Evolutionary conservation across 2,113 vertebrate genomes (phyloP), one percentile per base, ranked within the genome.

Genomic region (Thinocorus orbignyianus): DNA sequence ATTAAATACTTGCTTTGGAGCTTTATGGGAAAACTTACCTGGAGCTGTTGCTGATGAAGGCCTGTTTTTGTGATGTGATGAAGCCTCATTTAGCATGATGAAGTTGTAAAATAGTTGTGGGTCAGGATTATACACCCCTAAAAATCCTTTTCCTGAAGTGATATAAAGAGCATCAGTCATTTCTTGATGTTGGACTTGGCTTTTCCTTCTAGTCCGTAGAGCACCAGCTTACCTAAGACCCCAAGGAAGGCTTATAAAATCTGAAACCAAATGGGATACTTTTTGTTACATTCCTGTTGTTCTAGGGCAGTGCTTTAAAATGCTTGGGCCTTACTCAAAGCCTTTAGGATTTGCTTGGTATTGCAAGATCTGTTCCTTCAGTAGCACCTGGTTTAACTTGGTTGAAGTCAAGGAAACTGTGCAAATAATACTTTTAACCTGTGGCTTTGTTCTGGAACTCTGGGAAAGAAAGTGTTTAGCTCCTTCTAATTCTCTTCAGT

Each of bases 71-170:
- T 46, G 16, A 3, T 7, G 42, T 1, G 78, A 3, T 5, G 86
- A 17, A 57, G 37, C 61, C 62, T 93, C 81, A 0, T 44, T 42
- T 60, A 54, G 31, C 54, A 68, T 1, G 10, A 97, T 60, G 49
- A 98, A 92, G 17, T 78, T 79, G 18, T 90, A 92, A 7, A 99
- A 55, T 17, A 97, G 81, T 48, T 97, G 83, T 35, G 95, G 97
- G 65, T 98, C 94, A 16, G 98, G 97, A 7, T 96, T 95, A 74
- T 98, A 98, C 39, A 99, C 95, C 12, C 99, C 99, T 42, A 98
- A 82, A 94, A 99, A 99, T 33, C 99, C 99, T 83, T 89, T 79
- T 73, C 48, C 98, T 98, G 94, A 16, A 95, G 52, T 0, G 35
- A 78, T 30, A 83, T 2, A 54, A 72, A 62, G 78, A 62, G 2